Percentiles rank a stretch among this genome's conserved stretches.
These are phyloP conservation scores for Tetragonula clypearis DNA, from an alignment of 1,140 invertebrate species.

Conservation along the genomic window DNA sequence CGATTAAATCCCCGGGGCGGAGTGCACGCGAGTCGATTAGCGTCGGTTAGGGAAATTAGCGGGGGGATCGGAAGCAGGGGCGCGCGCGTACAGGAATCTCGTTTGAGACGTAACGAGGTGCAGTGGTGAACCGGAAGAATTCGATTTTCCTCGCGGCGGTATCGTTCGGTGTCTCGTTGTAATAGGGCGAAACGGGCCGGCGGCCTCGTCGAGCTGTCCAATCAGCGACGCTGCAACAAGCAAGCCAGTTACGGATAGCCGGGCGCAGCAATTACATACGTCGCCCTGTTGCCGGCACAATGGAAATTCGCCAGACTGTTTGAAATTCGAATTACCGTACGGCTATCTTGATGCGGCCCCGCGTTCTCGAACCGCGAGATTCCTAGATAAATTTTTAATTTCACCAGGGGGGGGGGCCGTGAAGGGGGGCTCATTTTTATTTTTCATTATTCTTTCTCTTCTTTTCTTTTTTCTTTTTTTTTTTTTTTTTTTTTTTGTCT, in stretches of 20 bases:
- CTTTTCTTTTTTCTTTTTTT: too few relatives aligned
- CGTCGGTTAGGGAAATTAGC: slow-evolving; percentile 39
- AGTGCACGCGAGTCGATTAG: slow-evolving; percentile 28
- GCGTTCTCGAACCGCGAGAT: slow-evolving; percentile 9
- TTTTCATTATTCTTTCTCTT: background rate
- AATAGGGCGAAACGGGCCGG: slow-evolving; percentile 53
- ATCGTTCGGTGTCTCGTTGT: slow-evolving; percentile 53
- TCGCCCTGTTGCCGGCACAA: slow-evolving; percentile 70
- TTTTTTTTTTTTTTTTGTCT: too few relatives aligned
- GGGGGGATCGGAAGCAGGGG: background rate
- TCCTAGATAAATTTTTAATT: slow-evolving; percentile 47
- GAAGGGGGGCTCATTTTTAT: background rate
- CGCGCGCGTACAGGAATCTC: slow-evolving; percentile 27
- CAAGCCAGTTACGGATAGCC: slow-evolving; percentile 75
- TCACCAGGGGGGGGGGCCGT: background rate
- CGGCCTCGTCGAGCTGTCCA: slow-evolving; percentile 50
- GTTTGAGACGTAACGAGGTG: slow-evolving; percentile 50
- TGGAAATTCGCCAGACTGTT: slow-evolving; percentile 79
- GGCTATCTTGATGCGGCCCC: slow-evolving; percentile 74
- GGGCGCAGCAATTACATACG: slow-evolving; percentile 76
- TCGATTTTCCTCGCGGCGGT: slow-evolving; percentile 46
- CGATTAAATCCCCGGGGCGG: slow-evolving; percentile 1
- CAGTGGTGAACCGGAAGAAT: slow-evolving; percentile 60
- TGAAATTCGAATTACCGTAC: slow-evolving; percentile 78
- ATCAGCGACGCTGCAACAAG: slow-evolving; percentile 73